Evolutionary conservation across 2,797 vertebrate genomes (phyloP), one percentile per base, ranked within the genome.

Genomic region (Esox lucius): DNA sequence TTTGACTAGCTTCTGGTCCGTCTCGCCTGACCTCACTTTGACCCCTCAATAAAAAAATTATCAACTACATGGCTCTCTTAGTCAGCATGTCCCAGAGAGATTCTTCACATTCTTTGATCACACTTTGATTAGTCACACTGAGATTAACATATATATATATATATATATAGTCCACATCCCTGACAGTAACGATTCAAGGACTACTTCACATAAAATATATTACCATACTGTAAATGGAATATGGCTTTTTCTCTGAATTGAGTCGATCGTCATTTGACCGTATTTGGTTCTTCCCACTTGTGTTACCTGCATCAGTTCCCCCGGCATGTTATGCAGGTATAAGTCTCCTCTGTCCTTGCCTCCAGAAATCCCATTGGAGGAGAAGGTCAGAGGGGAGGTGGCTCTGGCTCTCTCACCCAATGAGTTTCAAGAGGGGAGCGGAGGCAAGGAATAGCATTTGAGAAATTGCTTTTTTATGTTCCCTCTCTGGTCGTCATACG

Each of bases 401-500:
- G 42, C 42, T 46, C 42, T 11, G 42, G 12, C 42, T 13, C 12
- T 12, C 42, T 46, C 12, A 46, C 46, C 42, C 42, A 46, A 46
- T 46, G 1, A 0, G 42, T 11, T 46, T 39, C 7, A 8, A 39
- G 4, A 39, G 35, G 35, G 1, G 35, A 39, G 35, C 28, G 3
- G 28, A 31, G 28, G 28, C 28, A 31, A 31, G 28, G 3, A 31
- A 31, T 39, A 39, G 35, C 35, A 39, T 39, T 46, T 11, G 42
- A 46, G 42, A 46, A 12, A 46, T 46, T 1, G 42, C 42, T 13
- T 85, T 90, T 83, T 80, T 84, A 75, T 79, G 73, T 74, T 81
- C 77, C 76, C 28, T 19, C 64, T 86, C 68, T 75, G 83, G 78
- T 71, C 80, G 73, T 78, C 87, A 73, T 78, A 84, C 86, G 8